phyloP scores from a whole-genome alignment of 2,113 vertebrate genomes.

The Prolemur simus region DNA sequence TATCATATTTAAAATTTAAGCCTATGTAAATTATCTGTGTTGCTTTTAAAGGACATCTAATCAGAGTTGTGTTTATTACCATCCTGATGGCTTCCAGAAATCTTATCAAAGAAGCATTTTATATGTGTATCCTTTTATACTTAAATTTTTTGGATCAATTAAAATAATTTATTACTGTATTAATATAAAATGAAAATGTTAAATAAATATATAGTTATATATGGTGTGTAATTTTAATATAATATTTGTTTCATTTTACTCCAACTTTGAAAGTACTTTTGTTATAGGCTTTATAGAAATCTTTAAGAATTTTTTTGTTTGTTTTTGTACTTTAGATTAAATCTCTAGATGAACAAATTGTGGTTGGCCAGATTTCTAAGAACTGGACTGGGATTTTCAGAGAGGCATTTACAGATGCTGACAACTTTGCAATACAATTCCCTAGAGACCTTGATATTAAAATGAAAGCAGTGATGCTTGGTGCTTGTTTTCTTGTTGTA shows the following conservation, averaged over 20 bases:
- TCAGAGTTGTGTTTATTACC: neutral
- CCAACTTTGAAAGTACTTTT: neutral
- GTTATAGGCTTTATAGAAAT: neutral
- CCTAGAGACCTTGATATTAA: slow-evolving; percentile 93
- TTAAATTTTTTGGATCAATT: neutral
- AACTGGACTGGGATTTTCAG: slow-evolving; percentile 91
- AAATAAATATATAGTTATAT: neutral
- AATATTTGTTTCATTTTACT: neutral
- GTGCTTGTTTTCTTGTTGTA: slow-evolving; percentile 95
- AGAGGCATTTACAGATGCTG: slow-evolving; percentile 89
- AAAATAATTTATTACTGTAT: neutral
- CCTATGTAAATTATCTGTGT: neutral
- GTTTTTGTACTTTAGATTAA: slow-evolving; percentile 84
- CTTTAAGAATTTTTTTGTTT: neutral
- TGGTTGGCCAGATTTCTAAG: slow-evolving; percentile 93
- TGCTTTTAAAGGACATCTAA: neutral
- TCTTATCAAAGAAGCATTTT: neutral
- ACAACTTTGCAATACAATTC: slow-evolving; percentile 94
- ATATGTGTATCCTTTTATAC: neutral
- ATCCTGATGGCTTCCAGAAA: neutral
- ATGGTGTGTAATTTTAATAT: neutral
- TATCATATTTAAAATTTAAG: neutral
- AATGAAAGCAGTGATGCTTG: slow-evolving; percentile 94
- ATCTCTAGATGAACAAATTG: slow-evolving; percentile 87
- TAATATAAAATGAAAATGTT: neutral